Conservation (phyloP, 2,797 vertebrate species). For the Chrysocyon brachyurus region DNA sequence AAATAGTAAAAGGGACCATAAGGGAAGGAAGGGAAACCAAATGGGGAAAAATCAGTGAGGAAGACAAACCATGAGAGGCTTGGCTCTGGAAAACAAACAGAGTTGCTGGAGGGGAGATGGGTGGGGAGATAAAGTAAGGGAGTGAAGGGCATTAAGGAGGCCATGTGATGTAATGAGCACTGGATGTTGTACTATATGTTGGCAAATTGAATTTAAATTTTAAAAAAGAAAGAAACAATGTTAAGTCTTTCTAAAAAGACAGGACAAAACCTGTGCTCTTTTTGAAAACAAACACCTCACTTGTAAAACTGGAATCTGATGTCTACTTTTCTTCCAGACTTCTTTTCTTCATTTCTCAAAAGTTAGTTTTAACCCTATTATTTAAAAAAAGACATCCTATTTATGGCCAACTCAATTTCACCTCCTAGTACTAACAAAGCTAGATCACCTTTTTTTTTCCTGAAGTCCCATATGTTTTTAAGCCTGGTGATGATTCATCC, state of each 20-base stretch:
- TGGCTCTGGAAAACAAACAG: too few species aligned
- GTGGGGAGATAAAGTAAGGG: too few species aligned
- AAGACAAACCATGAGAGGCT: too few species aligned
- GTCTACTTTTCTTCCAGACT: conserved; percentile 27
- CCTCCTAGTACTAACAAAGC: not conserved
- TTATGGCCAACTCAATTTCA: not conserved
- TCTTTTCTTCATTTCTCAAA: not conserved
- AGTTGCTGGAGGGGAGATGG: too few species aligned
- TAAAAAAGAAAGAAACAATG: not conserved
- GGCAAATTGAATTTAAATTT: too few species aligned
- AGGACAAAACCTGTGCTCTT: not conserved
- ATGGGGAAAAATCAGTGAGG: too few species aligned
- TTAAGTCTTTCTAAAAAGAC: conserved; percentile 15
- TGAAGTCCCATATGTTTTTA: not conserved
- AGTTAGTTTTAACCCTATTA: not conserved
- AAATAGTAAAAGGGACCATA: too few species aligned
- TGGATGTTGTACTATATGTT: too few species aligned
- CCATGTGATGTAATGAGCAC: too few species aligned
- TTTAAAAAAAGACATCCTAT: not conserved
- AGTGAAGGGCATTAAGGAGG: too few species aligned
- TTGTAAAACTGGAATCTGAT: not conserved
- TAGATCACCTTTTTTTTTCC: not conserved
- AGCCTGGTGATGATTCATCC: not conserved
- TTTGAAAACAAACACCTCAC: conserved; percentile 23
- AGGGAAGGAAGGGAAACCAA: too few species aligned